Evolutionary conservation across 2,888 invertebrate genomes (phyloP), one percentile per base, ranked within the genome.

Genomic region (Sarcophaga carnaria): DNA sequence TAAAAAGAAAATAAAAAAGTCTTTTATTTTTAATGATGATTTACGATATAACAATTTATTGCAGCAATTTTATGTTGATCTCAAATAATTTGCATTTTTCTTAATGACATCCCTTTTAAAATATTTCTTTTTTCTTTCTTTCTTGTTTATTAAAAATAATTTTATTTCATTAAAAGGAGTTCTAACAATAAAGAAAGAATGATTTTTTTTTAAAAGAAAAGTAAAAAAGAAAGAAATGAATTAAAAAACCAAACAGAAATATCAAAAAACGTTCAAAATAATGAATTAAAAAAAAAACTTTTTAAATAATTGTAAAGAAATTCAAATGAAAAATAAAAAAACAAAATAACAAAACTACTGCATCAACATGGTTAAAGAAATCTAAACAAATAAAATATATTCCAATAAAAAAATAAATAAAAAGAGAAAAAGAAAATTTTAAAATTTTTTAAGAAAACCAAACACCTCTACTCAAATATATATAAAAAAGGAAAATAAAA

Each of bases 401-500:
- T 83, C 75, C 75, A 79, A 76, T 76, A 84, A 80, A 75, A 75
- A 11, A 37, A 37, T 27, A 27, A 27, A 75, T 66, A 66, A 66
- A 75, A 76, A 72, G 72, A 67, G 11, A 78, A n/a, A 71, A 78
- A 82, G 37, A 76, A 81, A 81, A 71, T 84, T 84, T 80, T 81
- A 87, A 74, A 67, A 69, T 79, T 84, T 84, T 87, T 87, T 87
- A 87, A 87, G 84, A 82, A 83, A 87, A 84, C 83, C 84, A 87
- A 87, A 87, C 87, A 87, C 87, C 87, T 87, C 87, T 84, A 87
- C 81, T 84, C 79, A 67, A 69, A 87, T 83, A 79, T 60, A 69
- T 78, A 82, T 63, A 70, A 47, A 63, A 37, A 37, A n/a, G 1
- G 17, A 76, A 67, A 80, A 85, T 4, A 49, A 67, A 47, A 67